Evolutionary conservation across 2,888 invertebrate species (phyloP), one percentile per base, ranked within the genome.

Genomic region (Magallana nippona): DNA sequence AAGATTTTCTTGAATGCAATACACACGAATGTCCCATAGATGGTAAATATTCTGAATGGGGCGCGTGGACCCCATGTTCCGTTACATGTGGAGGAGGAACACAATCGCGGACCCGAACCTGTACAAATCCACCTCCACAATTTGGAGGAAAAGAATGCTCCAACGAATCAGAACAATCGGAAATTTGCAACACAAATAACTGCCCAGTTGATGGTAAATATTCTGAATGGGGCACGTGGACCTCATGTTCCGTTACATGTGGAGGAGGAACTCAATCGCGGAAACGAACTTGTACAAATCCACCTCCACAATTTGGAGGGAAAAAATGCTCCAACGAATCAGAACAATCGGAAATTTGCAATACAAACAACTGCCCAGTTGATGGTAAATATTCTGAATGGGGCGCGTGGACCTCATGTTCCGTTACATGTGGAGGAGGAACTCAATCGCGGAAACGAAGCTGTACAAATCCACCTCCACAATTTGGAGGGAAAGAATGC

Each of bases 181-280:
- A 11, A 15, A 32, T 1, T 17, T 81, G 81, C 22, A 55, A 81
- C 13, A 15, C 60, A 27, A 57, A 62, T 27, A 11, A 8, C 17
- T 81, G 81, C 32, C 81, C 81, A 27, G 27, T 81, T 15, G 60
- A 81, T 44, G 81, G 81, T 10, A 19, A 44, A n/a, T 81, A 22
- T 44, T 17, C 81, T 13, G 27, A 60, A 27, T 81, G 81, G 81
- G 27, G 22, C n/a, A 44, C 13, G 10, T 81, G 81, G 81, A 32
- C 60, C 27, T 27, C 27, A 27, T 27, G 27, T 27, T 27, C 2
- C 2, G 27, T 27, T 27, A 27, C 27, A 27, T 27, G 27, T 27
- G 27, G 27, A 27, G 27, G 27, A 27, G 27, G 27, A 27, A 27
- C 27, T 15, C 32, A 15, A 15, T 81, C 27, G 27, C 27, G 81